Conservation (phyloP, 2,113 vertebrate genomes). For the Aleadryas rufinucha region DNA sequence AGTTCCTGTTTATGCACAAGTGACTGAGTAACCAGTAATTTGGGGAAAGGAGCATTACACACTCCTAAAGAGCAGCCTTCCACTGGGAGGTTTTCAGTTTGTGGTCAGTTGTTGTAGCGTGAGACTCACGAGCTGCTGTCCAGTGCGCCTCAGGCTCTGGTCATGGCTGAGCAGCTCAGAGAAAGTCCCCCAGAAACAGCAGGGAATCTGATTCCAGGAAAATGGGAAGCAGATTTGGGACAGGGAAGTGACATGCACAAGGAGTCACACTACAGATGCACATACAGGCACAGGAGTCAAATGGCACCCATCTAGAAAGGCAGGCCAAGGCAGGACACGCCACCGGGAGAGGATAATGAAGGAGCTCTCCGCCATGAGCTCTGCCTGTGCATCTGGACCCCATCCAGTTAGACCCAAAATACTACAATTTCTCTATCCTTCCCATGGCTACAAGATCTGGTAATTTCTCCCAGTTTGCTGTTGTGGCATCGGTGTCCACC, state of each 20-base stretch:
- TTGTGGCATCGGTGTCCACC: not conserved
- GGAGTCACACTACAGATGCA: not conserved
- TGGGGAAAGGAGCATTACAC: constrained; percentile 56
- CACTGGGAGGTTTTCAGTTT: constrained; percentile 40
- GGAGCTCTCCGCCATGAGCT: not conserved
- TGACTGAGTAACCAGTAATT: constrained; percentile 61
- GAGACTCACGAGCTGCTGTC: constrained; percentile 33
- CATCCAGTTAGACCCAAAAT: not conserved
- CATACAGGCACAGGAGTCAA: not conserved
- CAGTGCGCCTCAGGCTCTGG: not conserved
- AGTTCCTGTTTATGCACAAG: constrained; percentile 69
- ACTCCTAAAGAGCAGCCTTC: constrained; percentile 55
- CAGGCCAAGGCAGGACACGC: rapidly evolving
- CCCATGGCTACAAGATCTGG: not conserved
- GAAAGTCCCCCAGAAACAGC: constrained; percentile 37
- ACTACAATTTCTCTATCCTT: not conserved
- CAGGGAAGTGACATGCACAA: not conserved
- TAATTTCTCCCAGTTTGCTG: not conserved
- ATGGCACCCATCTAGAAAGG: not conserved
- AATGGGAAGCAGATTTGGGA: not conserved
- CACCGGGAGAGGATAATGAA: rapidly evolving
- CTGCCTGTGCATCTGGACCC: not conserved
- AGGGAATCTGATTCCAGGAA: not conserved
- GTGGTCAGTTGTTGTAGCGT: constrained; percentile 47
- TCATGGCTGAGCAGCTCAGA: not conserved